Conservation (phyloP, 2,797 vertebrate species). For the Heliangelus exortis region DNA sequence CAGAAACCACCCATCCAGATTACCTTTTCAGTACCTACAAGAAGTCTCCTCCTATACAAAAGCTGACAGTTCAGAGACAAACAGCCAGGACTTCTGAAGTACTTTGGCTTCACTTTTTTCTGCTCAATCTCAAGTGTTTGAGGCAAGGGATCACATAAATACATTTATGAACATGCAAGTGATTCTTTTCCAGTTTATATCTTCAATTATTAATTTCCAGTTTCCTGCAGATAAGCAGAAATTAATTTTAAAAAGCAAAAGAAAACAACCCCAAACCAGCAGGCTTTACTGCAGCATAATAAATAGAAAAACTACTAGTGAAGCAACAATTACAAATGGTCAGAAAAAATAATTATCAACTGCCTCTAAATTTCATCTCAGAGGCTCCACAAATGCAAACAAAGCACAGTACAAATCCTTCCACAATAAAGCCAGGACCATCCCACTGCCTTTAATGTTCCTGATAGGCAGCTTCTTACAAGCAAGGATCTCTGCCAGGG, state of each 20-base stretch:
- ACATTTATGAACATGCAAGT: neutral
- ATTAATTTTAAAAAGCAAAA: neutral
- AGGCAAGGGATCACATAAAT: neutral
- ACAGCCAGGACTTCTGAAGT: neutral
- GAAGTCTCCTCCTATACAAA: neutral
- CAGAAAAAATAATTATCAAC: neutral
- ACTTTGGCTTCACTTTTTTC: neutral
- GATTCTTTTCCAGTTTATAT: neutral
- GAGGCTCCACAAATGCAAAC: neutral
- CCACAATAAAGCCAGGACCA: neutral
- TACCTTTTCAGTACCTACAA: neutral
- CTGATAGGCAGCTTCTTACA: neutral
- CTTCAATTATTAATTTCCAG: conserved; percentile 1
- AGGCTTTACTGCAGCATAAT: neutral
- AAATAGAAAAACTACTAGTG: neutral
- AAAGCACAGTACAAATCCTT: neutral
- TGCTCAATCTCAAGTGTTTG: neutral
- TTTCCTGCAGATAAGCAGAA: conserved; percentile 2
- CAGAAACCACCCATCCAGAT: neutral
- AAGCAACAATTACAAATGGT: neutral
- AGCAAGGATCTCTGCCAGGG: neutral
- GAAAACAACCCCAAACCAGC: neutral
- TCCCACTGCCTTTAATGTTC: neutral
- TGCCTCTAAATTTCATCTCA: neutral
- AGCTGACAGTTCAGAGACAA: neutral